Evolutionary conservation across 1,140 invertebrate genomes (phyloP).

Genomic region (Brachionus paranguensis): DNA sequence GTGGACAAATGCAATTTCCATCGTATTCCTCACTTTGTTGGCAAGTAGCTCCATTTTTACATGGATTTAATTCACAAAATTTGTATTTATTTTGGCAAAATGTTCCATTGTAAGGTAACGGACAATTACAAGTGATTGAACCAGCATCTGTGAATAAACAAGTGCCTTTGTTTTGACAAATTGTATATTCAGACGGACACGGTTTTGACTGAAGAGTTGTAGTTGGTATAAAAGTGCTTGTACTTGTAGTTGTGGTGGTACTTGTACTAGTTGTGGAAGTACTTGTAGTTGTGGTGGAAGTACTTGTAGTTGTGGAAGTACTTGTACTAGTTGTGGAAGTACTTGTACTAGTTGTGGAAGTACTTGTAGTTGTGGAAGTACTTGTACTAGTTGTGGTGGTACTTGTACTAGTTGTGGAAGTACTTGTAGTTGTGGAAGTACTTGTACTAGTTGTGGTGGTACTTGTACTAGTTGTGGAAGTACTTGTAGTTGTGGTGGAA

Average conservation of each 20-base stretch:
- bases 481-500: neutral
- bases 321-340: neutral
- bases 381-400: neutral
- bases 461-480: neutral
- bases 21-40: neutral
- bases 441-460: neutral
- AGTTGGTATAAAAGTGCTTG: neutral
- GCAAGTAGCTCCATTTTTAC: slow-evolving; percentile 32
- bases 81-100: neutral
- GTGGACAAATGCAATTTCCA: neutral
- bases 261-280: neutral
- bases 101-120: neutral
- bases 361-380: neutral
- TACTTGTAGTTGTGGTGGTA: neutral
- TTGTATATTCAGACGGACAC: neutral
- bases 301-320: neutral
- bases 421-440: neutral
- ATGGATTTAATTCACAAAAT: neutral
- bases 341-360: neutral
- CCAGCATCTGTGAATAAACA: neutral
- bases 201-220: neutral
- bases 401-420: neutral
- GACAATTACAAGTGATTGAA: neutral
- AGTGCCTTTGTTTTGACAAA: neutral
- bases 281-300: too few relatives aligned